A percentile compares a stretch with the other conserved stretches of the same genome.
phyloP scores from a whole-genome alignment of 2,888 invertebrate genomes.

The Panopea generosa region DNA sequence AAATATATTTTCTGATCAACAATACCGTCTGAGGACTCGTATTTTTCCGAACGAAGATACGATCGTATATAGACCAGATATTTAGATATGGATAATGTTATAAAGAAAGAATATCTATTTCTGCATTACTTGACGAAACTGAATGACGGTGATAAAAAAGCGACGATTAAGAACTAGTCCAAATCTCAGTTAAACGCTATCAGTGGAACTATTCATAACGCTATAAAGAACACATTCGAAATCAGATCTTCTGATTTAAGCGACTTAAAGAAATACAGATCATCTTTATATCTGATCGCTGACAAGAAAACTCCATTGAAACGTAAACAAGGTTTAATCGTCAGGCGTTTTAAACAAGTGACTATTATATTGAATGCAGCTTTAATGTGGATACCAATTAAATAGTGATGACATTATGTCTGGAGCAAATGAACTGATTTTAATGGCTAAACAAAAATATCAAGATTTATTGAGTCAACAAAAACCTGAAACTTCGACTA shows the following conservation, averaged over 20 bases:
- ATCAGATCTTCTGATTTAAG: background rate
- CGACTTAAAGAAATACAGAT: conserved; percentile 4
- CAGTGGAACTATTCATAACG: conserved; percentile 19
- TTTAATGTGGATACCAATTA: conserved; percentile 10
- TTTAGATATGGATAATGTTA: conserved; percentile 15
- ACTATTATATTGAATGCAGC: conserved; percentile 2
- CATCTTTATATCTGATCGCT: background rate
- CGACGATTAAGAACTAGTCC: conserved; percentile 2
- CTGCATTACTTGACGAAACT: conserved; percentile 13
- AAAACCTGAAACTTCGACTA: background rate
- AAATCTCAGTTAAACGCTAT: conserved; percentile 11
- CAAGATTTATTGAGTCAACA: background rate
- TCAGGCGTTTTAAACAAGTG: background rate
- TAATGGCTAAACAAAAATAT: conserved; percentile 30
- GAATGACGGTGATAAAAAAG: conserved; percentile 11
- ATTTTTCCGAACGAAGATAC: conserved; percentile 16
- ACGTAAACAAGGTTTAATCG: conserved; percentile 3
- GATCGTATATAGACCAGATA: conserved; percentile 1
- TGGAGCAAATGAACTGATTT: conserved; percentile 20
- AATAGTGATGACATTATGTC: background rate
- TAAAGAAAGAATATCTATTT: conserved; percentile 18
- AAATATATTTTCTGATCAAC: background rate
- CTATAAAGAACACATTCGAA: no score
- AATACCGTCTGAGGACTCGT: conserved; percentile 23
- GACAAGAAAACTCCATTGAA: conserved; percentile 11